Base-by-base conservation (phyloP, 1,140 invertebrate genomes). In the Neuroterus valhalla region DNA sequence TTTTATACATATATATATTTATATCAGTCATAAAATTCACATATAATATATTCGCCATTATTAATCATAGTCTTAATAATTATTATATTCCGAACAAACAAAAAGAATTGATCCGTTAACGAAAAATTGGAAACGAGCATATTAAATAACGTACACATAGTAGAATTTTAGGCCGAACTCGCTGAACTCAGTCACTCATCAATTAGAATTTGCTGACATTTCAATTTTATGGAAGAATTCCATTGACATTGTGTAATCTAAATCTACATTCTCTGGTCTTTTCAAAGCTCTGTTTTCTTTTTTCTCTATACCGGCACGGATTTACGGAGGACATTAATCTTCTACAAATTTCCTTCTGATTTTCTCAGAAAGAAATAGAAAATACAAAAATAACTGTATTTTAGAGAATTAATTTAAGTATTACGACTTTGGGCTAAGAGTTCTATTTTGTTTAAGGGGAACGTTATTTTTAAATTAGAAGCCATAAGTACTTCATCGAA, bases 11-110 rank as follows among this genome's bases (percentile, higher is more conserved):
- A 62, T 62, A 74, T 66, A 45, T 76, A 50, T 74, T 76, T 76
- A 78, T 80, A 48, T 83, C 80, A 82, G 76, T 80, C 76, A 72
- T 82, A 74, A 81, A 74, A 71, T 79, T 76, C 70, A 80, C 70
- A 75, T 69, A 74, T 76, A 72, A 71, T 71, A 80, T 71, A 79
- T 68, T 71, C 26, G 74, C 71, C 72, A 75, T 72, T 44, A 55
- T 50, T 50, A 78, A 82, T 42, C 46, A 26, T 55, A 70, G 23
- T 46, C 31, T 38, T 71, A 69, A 80, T 68, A 74, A 62, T 66
- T 72, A 17, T 67, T 71, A 74, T 72, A 42, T 3, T 71, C 73
- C 72, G 42, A 67, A 66, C 21, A 2, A 50, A 62, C 68, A 45
- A 67, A 38, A 70, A 78, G 55, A 15, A 17, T 38, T n/a, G 66